Evolutionary conservation across 2,888 invertebrate genomes (phyloP).

Genomic region (Bombylius discolor): DNA sequence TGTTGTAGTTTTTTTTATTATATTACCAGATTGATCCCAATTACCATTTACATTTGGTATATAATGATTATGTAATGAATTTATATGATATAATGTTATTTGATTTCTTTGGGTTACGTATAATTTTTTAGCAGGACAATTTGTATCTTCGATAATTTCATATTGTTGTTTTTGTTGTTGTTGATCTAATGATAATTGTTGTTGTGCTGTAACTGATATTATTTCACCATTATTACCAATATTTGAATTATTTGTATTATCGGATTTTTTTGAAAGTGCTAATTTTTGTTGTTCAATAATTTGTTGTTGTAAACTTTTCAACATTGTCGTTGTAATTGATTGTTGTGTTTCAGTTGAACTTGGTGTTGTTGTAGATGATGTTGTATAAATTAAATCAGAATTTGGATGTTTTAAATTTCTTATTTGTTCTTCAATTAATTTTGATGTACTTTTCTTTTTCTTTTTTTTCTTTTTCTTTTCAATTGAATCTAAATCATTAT

Average conservation of each 20-base stretch:
- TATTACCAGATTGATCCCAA: slow-evolving; percentile 27
- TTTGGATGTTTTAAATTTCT: background rate
- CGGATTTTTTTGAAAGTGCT: background rate
- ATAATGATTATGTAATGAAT: slow-evolving; percentile 41
- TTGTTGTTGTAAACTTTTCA: background rate
- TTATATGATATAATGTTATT: slow-evolving; percentile 39
- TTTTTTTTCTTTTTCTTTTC: background rate
- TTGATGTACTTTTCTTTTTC: background rate
- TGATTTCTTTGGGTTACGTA: slow-evolving; percentile 27
- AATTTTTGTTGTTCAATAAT: background rate
- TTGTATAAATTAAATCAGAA: background rate
- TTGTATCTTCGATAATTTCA: slow-evolving; percentile 24
- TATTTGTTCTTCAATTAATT: background rate
- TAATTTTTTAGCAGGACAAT: slow-evolving; percentile 28
- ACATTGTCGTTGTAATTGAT: background rate
- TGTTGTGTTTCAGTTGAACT: background rate
- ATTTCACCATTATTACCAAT: background rate
- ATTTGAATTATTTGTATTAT: too few relatives aligned
- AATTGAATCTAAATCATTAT: background rate
- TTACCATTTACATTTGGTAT: slow-evolving; percentile 50
- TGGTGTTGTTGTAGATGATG: background rate
- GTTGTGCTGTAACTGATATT: background rate
- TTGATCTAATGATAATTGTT: background rate
- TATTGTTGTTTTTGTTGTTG: slow-evolving; percentile 15
- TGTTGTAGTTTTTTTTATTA: background rate